Evolutionary conservation across 2,797 vertebrate genomes (phyloP).

Genomic region (Podarcis lilfordi): DNA sequence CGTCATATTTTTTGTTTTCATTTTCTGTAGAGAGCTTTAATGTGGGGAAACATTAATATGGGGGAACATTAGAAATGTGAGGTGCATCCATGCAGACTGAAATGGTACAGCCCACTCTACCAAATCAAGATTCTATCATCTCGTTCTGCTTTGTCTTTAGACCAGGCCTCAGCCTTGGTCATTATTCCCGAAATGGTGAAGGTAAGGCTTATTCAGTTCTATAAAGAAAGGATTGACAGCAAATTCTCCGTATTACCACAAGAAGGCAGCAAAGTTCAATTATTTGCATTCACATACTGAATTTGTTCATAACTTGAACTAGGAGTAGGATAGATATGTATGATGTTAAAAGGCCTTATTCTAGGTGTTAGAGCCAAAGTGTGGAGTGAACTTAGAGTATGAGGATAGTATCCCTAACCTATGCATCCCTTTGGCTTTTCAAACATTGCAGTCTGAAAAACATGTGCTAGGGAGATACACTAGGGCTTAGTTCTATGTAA

Average conservation of each 20-base stretch:
- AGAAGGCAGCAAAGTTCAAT: conserved; percentile 57
- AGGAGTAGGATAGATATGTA: background rate
- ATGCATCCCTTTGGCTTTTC: background rate
- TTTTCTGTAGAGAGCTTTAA: background rate
- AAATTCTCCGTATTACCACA: conserved; percentile 12
- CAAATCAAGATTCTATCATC: background rate
- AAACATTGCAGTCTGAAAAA: background rate
- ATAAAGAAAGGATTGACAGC: background rate
- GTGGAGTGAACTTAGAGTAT: background rate
- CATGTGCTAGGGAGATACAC: background rate
- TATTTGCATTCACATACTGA: background rate
- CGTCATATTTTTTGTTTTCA: background rate
- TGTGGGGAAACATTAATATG: background rate
- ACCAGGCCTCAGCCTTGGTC: no score
- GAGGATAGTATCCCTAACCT: background rate
- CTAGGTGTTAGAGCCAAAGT: background rate
- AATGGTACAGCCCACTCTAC: background rate
- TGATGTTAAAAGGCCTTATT: background rate
- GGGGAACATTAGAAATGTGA: background rate
- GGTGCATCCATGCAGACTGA: background rate
- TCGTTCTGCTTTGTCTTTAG: background rate
- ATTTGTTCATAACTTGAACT: background rate
- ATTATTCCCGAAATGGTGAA: background rate
- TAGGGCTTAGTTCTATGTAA: background rate
- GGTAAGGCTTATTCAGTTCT: background rate